Conservation (phyloP, 1,140 invertebrate genomes). For the Drosophila pandora region DNA sequence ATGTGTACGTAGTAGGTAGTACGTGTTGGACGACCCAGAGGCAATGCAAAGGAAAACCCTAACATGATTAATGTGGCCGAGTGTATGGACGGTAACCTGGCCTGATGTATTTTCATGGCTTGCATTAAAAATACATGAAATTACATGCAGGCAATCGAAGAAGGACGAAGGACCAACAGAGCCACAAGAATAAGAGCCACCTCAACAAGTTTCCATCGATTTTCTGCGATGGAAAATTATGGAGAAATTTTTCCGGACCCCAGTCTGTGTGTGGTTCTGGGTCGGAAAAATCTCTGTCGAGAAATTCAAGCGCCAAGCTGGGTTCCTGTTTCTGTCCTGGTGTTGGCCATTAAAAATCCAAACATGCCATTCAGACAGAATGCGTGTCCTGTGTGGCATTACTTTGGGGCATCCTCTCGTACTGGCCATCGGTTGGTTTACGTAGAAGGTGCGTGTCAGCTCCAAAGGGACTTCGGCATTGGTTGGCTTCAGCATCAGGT, state of each 20-base stretch:
- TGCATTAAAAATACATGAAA: constrained; percentile 72
- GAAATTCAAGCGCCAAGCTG: constrained; percentile 18
- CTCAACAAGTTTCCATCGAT: constrained; percentile 59
- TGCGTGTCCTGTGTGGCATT: constrained; percentile 33
- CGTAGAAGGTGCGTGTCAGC: constrained; percentile 59
- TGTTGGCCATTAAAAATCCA: constrained; percentile 65
- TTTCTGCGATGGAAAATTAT: constrained; percentile 46
- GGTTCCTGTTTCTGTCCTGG: constrained; percentile 17
- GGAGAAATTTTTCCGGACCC: constrained; percentile 20
- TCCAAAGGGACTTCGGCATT: constrained; percentile 52
- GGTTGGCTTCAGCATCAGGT: neutral
- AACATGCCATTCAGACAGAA: constrained; percentile 56
- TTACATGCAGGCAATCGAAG: constrained; percentile 55
- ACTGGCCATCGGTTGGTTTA: constrained; percentile 20
- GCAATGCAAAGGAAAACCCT: constrained; percentile 37
- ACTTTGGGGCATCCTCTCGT: constrained; percentile 34
- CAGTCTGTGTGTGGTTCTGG: too few species aligned
- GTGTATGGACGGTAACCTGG: constrained; percentile 19
- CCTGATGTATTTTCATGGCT: constrained; percentile 60
- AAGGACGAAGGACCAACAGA: neutral
- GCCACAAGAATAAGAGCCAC: constrained; percentile 27
- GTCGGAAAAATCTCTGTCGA: constrained; percentile 36
- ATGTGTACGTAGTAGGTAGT: constrained; percentile 14
- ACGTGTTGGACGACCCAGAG: constrained; percentile 9
- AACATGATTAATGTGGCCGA: constrained; percentile 67